Conservation (phyloP, 64 coral and sea anemone genomes). For the Montipora efflorescens region DNA sequence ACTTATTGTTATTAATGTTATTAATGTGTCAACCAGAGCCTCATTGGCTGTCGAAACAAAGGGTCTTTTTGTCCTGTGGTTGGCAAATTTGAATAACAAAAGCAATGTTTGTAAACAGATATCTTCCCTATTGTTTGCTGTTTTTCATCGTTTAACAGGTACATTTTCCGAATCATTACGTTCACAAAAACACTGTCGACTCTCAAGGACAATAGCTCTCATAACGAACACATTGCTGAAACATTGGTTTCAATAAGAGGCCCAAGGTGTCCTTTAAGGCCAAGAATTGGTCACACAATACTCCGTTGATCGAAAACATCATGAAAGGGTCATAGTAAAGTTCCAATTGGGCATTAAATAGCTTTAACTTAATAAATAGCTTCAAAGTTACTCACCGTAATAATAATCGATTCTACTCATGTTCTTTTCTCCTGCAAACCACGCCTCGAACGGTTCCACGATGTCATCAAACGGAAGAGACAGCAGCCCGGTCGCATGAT, state of each 20-base stretch:
- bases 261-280: no score
- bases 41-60: no score
- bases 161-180: not conserved
- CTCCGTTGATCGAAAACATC: no score
- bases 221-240: no score
- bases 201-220: not conserved
- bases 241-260: no score
- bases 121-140: not conserved
- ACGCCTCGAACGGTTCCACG: constrained; percentile 90
- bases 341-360: not conserved
- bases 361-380: not conserved
- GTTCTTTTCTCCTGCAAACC: constrained; percentile 85
- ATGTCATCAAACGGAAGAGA: constrained; percentile 88
- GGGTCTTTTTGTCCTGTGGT: no score
- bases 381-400: constrained; percentile 69
- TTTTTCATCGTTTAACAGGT: not conserved
- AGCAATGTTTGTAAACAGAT: no score
- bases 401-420: constrained; percentile 98
- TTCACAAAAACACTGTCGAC: not conserved
- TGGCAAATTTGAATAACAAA: no score
- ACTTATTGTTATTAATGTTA: no score
- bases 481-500: constrained; percentile 76
- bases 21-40: no score
- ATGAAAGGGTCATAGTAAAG: no score
- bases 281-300: not conserved